Percentiles rank a stretch among this genome's conserved stretches.
Conservation (phyloP, 2,888 invertebrate genomes). For the Antheraea yamamai region DNA sequence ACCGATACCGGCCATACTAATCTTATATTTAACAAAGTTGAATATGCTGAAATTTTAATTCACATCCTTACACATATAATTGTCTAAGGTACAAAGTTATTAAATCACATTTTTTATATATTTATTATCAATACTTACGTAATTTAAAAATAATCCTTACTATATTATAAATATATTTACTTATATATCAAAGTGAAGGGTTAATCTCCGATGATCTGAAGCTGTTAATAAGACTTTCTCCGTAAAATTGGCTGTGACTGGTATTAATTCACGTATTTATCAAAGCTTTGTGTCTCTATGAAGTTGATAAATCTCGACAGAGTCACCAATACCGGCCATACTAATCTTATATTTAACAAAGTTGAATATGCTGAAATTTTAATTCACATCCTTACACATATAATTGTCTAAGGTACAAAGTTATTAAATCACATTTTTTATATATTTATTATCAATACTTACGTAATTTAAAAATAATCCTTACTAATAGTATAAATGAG, state of each 20-base stretch:
- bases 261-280: constrained; percentile 20
- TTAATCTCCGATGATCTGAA: constrained; percentile 20
- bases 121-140: too few relatives aligned
- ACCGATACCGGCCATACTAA: background rate
- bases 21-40: background rate
- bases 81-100: background rate
- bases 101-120: background rate
- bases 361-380: background rate
- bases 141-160: too few relatives aligned
- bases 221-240: constrained; percentile 14
- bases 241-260: constrained; percentile 19
- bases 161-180: background rate
- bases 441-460: too few relatives aligned
- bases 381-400: background rate
- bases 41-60: background rate
- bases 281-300: constrained; percentile 23
- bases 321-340: constrained; percentile 2
- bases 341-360: background rate
- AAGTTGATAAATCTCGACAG: constrained; percentile 21
- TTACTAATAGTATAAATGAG: too few relatives aligned
- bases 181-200: constrained; percentile 1
- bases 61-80: background rate
- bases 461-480: too few relatives aligned
- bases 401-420: background rate
- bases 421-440: background rate